Evolutionary conservation across 2,888 invertebrate genomes (phyloP), one percentile per base, ranked within the genome.

Genomic region (Xestia rhomboidea): DNA sequence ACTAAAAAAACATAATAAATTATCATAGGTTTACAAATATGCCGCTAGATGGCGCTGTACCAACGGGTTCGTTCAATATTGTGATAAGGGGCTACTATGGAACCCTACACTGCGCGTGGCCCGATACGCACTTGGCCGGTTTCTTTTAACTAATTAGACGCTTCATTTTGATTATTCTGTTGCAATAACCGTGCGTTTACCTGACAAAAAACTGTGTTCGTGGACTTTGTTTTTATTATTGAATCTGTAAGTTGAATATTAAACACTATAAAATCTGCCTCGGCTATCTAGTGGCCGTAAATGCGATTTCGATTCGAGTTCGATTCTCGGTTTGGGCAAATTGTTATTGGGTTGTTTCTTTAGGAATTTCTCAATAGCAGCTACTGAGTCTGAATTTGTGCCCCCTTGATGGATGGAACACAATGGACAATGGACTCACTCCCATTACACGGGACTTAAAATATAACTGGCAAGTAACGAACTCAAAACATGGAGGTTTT

Each of bases 251-350:
- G 24, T 24, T 3, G 54, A 54, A 11, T n/a, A n/a, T n/a, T 11
- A n/a, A 54, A n/a, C 54, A n/a, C n/a, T n/a, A 54, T 4, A 54
- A 51, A 54, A 54, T 13, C 11, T 54, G 13, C n/a, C n/a, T 54
- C 51, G 6, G 15, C 7, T 13, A 15, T 15, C 27, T 27, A 8
- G 15, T 18, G 18, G 57, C 18, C 27, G 27, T 1, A 27, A 27
- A 2, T 3, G 15, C 57, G 13, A n/a, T 1, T 27, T 15, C 1
- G 15, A 6, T 1, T 1, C 27, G 27, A 18, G 2, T 18, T 0
- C 27, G 0, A 30, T 18, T 60, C 8, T 18, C 18, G 27, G 27
- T 1, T 27, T 2, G 15, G 6, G 13, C n/a, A 13, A 27, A 27
- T 0, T 54, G 13, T 54, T 1, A 27, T 54, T 3, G 13, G 15